Percentiles rank a stretch among this genome's conserved stretches.
Evolutionary conservation across 2,797 vertebrate species (phyloP).

Genomic region (Paramormyrops hopkinsi): DNA sequence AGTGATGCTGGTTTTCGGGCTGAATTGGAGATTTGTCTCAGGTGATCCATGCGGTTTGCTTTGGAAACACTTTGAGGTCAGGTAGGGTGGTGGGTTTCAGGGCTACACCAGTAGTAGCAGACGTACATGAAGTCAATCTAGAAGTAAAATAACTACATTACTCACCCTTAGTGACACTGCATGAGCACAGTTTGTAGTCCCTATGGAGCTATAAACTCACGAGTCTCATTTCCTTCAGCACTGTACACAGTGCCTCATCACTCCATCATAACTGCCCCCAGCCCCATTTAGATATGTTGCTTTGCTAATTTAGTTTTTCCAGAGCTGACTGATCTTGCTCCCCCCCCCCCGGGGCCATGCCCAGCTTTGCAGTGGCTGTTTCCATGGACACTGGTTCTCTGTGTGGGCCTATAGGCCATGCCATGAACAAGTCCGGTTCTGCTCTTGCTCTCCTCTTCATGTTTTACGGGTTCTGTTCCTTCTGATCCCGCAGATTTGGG

Average conservation of each 20-base stretch:
- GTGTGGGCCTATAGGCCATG: constrained; percentile 13
- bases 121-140: not conserved
- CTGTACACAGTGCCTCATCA: not conserved
- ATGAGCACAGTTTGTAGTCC: not conserved
- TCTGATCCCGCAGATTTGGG: not conserved
- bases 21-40: not conserved
- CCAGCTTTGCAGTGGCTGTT: constrained; percentile 36
- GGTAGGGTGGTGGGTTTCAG: not conserved
- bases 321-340: constrained; percentile 5
- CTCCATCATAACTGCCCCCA: not conserved
- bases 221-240: not conserved
- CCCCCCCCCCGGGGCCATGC: constrained; percentile 26
- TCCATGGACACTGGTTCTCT: constrained; percentile 39
- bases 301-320: constrained; percentile 22
- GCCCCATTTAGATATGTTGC: not conserved
- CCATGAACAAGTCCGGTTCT: not conserved
- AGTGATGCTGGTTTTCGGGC: not conserved
- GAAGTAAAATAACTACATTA: not conserved
- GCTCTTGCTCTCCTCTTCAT: not conserved
- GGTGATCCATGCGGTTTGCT: not conserved
- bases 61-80: not conserved
- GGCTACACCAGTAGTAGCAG: not conserved
- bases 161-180: not conserved
- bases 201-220: not conserved
- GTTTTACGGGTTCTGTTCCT: not conserved